Evolutionary conservation across 2,113 vertebrate genomes (phyloP), one percentile per base, ranked within the genome.

Genomic region (Ageneiosus marmoratus): DNA sequence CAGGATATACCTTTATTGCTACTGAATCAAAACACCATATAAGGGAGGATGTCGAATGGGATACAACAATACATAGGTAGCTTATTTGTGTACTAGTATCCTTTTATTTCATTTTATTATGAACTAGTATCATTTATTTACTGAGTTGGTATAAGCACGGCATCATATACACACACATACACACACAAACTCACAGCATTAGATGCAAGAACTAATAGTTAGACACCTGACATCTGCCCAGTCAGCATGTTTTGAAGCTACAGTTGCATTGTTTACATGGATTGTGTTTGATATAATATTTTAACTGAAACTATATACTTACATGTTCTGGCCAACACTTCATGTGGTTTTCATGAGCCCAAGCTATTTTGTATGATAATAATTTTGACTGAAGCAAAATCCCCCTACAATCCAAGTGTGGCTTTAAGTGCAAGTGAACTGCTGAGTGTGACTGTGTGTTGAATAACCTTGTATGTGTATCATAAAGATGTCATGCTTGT

Each of bases 401-500:
- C 13, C 27, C 7, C 48, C 13, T 46, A 1, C 13, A 32, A 58
- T 53, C 5, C 32, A 37, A 37, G 9, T 72, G 22, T 34, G 27
- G 0, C 56, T 63, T 73, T 6, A 87, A 79, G 60, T 63, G 46
- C 46, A 65, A 84, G 67, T 74, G 32, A 44, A 51, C n/a, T 55
- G 34, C 53, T 78, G 29, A 63, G 72, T 83, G 77, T 73, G 81
- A 53, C 12, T 24, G 11, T 70, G 48, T 81, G 56, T 58, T 84
- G 62, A 51, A 69, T 67, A 73, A 73, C 58, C 46, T 46, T 16
- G 67, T 83, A 70, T 76, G 41, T 70, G 53, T 18, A 82, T 86
- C 73, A 80, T 86, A 86, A 84, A 84, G 37, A 56, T 70, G 85
- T 83, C 85, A 83, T 75, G 51, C 48, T 22, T 46, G 48, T 76